Percentiles rank a stretch among this genome's conserved stretches.
These are phyloP conservation scores for Hermodice carunculata DNA, from an alignment of 2,888 invertebrate species.

Conservation along the genomic window DNA sequence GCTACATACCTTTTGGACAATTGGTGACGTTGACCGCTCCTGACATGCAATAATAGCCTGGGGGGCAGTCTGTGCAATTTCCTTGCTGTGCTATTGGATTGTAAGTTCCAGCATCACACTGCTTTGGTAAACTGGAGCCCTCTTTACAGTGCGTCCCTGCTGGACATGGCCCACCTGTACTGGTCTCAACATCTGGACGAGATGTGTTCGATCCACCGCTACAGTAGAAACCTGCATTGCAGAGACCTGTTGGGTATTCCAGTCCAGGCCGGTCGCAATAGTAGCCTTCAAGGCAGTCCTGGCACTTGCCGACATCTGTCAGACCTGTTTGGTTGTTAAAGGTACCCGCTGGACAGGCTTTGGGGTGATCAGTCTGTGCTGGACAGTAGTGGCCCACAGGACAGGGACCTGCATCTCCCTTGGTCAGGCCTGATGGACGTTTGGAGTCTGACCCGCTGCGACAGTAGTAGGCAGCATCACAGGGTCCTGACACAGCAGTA, in stretches of 20 bases:
- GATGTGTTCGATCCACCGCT: constrained; percentile 54
- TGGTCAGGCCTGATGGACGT: constrained; percentile 47
- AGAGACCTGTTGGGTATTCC: constrained; percentile 53
- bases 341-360: constrained; percentile 60
- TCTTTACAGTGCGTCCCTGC: constrained; percentile 56
- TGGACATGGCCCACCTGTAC: constrained; percentile 63
- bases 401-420: constrained; percentile 58
- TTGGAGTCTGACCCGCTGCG: constrained; percentile 52
- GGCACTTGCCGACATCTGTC: constrained; percentile 48
- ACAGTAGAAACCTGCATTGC: constrained; percentile 61
- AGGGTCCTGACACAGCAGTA: constrained; percentile 56
- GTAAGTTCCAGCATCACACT: constrained; percentile 61
- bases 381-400: constrained; percentile 62
- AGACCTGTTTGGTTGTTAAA: constrained; percentile 57
- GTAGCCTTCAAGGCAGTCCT: constrained; percentile 57
- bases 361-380: constrained; percentile 52
- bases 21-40: constrained; percentile 48
- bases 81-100: constrained; percentile 48
- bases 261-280: constrained; percentile 60
- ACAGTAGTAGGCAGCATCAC: constrained; percentile 63
- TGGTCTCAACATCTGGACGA: constrained; percentile 44
- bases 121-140: constrained; percentile 52
- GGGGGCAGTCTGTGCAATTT: constrained; percentile 59
- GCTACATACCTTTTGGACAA: constrained; percentile 59
- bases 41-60: constrained; percentile 59